phyloP scores from a whole-genome alignment of 2,888 invertebrate genomes.

The Hipparchia semele region DNA sequence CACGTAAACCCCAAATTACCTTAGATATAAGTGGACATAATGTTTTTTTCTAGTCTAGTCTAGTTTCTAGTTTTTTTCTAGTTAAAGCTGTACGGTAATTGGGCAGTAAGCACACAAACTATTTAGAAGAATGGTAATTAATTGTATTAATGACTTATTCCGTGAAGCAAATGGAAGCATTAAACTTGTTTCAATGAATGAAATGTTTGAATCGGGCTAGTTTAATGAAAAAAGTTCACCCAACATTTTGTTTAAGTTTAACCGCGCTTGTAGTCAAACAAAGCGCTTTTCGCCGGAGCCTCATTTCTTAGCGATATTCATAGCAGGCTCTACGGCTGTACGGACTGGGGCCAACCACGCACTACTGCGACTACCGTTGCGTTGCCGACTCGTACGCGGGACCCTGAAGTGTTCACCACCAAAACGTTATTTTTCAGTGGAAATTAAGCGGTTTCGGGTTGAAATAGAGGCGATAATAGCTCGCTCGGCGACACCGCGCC shows the following conservation, averaged over 20 bases:
- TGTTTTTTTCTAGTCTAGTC: too few relatives aligned
- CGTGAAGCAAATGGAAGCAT: slow-evolving; percentile 21
- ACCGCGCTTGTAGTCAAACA: slow-evolving; percentile 47
- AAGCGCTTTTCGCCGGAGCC: slow-evolving; percentile 51
- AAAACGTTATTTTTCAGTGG: slow-evolving; percentile 29
- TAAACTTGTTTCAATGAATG: slow-evolving; percentile 30
- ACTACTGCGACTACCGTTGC: slow-evolving; percentile 54
- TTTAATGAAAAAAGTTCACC: slow-evolving; percentile 39
- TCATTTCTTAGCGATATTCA: slow-evolving; percentile 46
- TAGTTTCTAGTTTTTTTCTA: too few relatives aligned
- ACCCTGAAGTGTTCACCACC: slow-evolving; percentile 33
- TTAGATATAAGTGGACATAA: too few relatives aligned
- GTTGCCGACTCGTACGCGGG: slow-evolving; percentile 44
- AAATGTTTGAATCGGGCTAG: slow-evolving; percentile 36
- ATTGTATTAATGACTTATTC: not conserved
- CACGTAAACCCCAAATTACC: too few relatives aligned
- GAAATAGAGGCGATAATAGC: slow-evolving; percentile 40
- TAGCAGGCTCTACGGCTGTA: slow-evolving; percentile 39
- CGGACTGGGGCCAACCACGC: slow-evolving; percentile 41
- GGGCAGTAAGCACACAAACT: too few relatives aligned
- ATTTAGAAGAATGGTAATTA: not conserved
- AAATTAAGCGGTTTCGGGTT: slow-evolving; percentile 35
- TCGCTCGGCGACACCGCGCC: slow-evolving; percentile 35
- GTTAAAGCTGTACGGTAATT: too few relatives aligned
- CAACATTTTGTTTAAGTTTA: slow-evolving; percentile 43